These are phyloP conservation scores for Ophthalmolycus amberensis DNA, from an alignment of 2,113 vertebrate genomes.

Conservation along the genomic window DNA sequence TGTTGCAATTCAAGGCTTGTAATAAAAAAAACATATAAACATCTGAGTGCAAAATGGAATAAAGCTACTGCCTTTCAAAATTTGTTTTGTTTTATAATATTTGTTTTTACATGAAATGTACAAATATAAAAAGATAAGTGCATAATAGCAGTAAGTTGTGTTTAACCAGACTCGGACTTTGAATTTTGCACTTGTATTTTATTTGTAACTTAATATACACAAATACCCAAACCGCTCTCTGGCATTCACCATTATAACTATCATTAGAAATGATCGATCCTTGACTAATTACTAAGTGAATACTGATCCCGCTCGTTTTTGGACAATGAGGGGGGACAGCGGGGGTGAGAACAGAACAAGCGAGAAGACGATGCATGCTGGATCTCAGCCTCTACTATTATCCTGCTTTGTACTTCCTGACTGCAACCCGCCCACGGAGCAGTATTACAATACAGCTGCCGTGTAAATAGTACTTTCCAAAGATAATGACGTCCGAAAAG, in stretches of 20 bases:
- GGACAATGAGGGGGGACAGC: slow-evolving; percentile 32
- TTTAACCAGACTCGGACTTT: slow-evolving; percentile 25
- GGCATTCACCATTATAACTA: slow-evolving; percentile 47
- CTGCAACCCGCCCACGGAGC: slow-evolving; percentile 73
- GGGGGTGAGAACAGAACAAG: slow-evolving; percentile 10
- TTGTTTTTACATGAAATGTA: not conserved
- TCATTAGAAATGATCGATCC: slow-evolving; percentile 56
- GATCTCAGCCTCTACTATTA: slow-evolving; percentile 72
- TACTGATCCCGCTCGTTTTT: slow-evolving; percentile 44
- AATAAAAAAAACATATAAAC: slow-evolving; percentile 1
- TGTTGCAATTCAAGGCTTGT: not conserved
- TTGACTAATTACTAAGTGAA: slow-evolving; percentile 65
- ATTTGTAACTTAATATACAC: not conserved
- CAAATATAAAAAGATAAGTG: not conserved
- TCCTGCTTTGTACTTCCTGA: slow-evolving; percentile 76
- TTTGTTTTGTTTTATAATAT: not conserved
- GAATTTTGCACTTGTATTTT: not conserved
- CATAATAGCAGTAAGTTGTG: slow-evolving; percentile 3
- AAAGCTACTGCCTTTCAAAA: not conserved
- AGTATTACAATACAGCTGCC: slow-evolving; percentile 68
- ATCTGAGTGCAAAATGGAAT: not conserved
- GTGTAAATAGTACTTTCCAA: slow-evolving; percentile 56
- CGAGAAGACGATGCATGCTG: slow-evolving; percentile 49
- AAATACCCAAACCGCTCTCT: not conserved
- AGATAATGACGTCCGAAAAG: slow-evolving; percentile 69